phyloP scores from a whole-genome alignment of 2,888 invertebrate genomes.

The Icerya purchasi region DNA sequence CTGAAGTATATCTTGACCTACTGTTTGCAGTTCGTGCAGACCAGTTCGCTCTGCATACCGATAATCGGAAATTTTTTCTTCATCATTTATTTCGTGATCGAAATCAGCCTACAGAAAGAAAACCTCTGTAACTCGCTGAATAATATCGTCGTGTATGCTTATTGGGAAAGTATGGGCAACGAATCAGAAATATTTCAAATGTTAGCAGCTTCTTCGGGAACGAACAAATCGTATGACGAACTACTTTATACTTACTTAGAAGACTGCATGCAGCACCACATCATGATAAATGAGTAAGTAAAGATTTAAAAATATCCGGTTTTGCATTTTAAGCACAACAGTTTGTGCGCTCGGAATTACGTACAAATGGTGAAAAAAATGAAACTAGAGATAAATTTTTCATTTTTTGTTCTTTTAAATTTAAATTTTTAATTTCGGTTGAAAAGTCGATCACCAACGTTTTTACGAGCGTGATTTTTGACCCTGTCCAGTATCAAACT shows the following conservation, averaged over 20 bases:
- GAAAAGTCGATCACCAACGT: too few species aligned
- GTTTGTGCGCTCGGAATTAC: too few species aligned
- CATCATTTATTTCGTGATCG: constrained; percentile 7
- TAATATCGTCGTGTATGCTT: constrained; percentile 11
- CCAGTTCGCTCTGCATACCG: constrained; percentile 5
- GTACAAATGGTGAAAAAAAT: too few species aligned
- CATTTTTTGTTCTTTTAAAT: too few species aligned
- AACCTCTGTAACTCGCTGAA: constrained; percentile 9
- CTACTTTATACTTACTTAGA: constrained; percentile 2
- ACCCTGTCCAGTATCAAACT: too few species aligned
- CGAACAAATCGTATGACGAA: constrained; percentile 9
- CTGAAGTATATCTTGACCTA: constrained; percentile 3
- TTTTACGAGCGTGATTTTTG: too few species aligned
- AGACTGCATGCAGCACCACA: constrained; percentile 11
- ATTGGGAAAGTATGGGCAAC: constrained; percentile 12
- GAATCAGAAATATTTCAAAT: constrained; percentile 10
- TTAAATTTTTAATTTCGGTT: too few species aligned
- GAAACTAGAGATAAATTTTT: too few species aligned
- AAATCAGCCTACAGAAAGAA: constrained; percentile 4
- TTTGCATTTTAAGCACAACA: too few species aligned
- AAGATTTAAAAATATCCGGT: too few species aligned
- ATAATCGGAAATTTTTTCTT: constrained; percentile 9
- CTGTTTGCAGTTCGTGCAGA: constrained; percentile 6
- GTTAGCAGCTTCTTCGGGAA: constrained; percentile 3
- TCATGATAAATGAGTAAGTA: constrained; percentile 10